Evolutionary conservation across 2,113 vertebrate species (phyloP).

Genomic region (Struthio camelus): DNA sequence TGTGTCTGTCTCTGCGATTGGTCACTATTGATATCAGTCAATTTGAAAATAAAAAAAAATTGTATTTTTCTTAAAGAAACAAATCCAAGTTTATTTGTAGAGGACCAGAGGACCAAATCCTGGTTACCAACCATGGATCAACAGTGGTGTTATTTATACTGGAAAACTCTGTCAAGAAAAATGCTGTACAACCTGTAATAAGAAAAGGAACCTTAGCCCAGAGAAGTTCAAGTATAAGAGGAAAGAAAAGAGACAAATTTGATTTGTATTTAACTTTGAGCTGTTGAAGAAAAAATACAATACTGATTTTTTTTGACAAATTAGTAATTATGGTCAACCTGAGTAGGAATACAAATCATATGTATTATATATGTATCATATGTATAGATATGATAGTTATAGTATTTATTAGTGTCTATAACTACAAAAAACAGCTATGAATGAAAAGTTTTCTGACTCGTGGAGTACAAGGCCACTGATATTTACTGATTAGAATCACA

Average conservation of each 20-base stretch:
- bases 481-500: not conserved
- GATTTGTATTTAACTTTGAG: not conserved
- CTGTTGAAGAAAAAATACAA: rapidly evolving
- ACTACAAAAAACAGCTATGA: not conserved
- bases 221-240: not conserved
- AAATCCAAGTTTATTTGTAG: not conserved
- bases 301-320: not conserved
- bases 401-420: not conserved
- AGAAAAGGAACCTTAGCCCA: not conserved
- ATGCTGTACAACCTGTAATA: not conserved
- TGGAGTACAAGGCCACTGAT: not conserved
- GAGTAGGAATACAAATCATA: not conserved
- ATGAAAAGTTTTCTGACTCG: not conserved
- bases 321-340: not conserved
- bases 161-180: not conserved
- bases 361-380: too few relatives aligned
- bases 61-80: not conserved
- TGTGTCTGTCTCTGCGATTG: not conserved
- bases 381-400: not conserved
- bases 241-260: not conserved
- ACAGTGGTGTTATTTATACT: not conserved
- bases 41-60: not conserved
- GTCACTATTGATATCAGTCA: not conserved
- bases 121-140: not conserved
- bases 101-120: not conserved